Percentiles rank a stretch among this genome's conserved stretches.
Evolutionary conservation across 2,888 invertebrate species (phyloP).

Genomic region (Leucophenga maculata): DNA sequence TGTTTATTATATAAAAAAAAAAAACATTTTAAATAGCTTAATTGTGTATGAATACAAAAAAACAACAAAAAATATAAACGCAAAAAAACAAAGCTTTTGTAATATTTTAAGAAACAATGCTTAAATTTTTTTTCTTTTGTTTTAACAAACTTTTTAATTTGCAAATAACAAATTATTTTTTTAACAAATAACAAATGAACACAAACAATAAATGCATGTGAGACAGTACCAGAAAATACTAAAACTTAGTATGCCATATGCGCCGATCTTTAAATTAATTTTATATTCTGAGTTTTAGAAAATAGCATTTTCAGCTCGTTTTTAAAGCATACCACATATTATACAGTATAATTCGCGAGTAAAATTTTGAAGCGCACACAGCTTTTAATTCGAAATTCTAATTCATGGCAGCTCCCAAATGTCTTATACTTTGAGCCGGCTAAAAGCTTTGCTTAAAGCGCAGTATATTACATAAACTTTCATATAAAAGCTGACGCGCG

Average conservation of each 20-base stretch:
- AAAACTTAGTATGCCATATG: not conserved
- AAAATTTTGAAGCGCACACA: no score
- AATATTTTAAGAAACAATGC: conserved; percentile 51
- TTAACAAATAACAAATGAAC: conserved; percentile 18
- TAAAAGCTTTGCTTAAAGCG: no score
- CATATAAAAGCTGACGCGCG: no score
- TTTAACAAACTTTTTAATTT: conserved; percentile 36
- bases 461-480: no score
- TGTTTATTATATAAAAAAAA: conserved; percentile 36
- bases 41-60: conserved; percentile 25
- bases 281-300: no score
- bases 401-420: no score
- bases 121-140: conserved; percentile 39
- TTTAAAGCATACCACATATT: no score
- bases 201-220: conserved; percentile 18
- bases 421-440: no score
- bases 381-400: no score
- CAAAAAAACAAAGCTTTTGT: conserved; percentile 53
- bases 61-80: conserved; percentile 29
- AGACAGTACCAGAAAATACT: not conserved
- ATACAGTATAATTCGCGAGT: no score
- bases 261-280: not conserved
- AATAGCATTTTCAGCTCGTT: no score
- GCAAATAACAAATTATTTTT: not conserved
- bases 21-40: not conserved